phyloP scores from a whole-genome alignment of 2,113 vertebrate species.

The Melanerpes formicivorus region DNA sequence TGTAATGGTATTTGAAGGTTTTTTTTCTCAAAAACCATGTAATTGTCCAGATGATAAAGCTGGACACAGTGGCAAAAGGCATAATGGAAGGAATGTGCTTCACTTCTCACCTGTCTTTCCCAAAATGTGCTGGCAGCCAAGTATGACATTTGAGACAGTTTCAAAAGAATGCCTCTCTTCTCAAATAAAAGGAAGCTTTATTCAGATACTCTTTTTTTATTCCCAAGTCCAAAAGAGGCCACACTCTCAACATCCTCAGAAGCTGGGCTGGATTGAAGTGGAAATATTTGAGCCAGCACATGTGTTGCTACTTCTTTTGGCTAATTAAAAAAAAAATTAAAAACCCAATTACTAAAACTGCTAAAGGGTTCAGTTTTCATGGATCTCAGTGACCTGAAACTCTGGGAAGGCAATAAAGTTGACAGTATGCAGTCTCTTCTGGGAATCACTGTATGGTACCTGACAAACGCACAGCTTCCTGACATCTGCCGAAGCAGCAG shows the following conservation, averaged over 20 bases:
- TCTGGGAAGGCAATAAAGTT: neutral
- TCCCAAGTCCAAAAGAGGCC: constrained; percentile 31
- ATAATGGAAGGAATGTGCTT: constrained; percentile 62
- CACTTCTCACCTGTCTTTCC: constrained; percentile 71
- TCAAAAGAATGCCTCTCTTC: constrained; percentile 65
- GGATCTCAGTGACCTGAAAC: neutral
- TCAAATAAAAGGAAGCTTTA: constrained; percentile 66
- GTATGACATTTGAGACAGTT: constrained; percentile 64
- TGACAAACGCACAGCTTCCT: neutral
- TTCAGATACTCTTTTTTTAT: constrained; percentile 41
- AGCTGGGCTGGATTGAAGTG: constrained; percentile 6
- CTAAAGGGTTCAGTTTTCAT: neutral
- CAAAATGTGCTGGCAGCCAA: constrained; percentile 58
- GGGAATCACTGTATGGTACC: neutral
- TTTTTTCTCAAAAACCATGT: neutral
- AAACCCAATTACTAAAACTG: neutral
- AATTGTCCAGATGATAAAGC: constrained; percentile 28
- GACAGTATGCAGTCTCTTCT: neutral
- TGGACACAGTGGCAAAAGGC: constrained; percentile 13
- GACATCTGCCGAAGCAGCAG: constrained; percentile 21
- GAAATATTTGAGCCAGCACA: constrained; percentile 44
- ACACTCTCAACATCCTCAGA: constrained; percentile 1
- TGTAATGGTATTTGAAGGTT: neutral
- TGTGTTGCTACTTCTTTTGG: constrained; percentile 40
- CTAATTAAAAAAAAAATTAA: neutral